These are phyloP conservation scores for Coronaproctus castanopsis DNA, from an alignment of 2,888 invertebrate species.

Conservation along the genomic window DNA sequence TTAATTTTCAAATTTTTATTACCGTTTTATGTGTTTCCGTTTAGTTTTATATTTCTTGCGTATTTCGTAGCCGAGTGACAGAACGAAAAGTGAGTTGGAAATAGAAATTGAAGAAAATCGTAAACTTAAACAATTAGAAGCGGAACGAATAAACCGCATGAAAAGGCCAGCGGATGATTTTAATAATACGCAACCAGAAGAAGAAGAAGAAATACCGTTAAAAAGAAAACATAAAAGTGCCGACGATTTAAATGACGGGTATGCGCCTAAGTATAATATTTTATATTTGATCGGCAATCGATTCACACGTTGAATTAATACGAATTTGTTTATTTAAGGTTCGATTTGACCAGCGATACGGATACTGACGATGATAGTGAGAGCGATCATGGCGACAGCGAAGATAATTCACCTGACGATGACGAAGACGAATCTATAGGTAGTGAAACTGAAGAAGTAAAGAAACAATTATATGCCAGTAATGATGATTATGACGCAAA, in stretches of 20 bases:
- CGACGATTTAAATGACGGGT: conserved; percentile 70
- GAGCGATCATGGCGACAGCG: conserved; percentile 17
- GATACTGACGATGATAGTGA: too few species aligned
- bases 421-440: conserved; percentile 26
- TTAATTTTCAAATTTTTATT: too few species aligned
- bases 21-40: too few species aligned
- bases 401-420: conserved; percentile 22
- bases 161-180: conserved; percentile 31
- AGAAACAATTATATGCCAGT: conserved; percentile 16
- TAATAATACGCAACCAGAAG: neutral
- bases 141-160: conserved; percentile 60
- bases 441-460: conserved; percentile 22
- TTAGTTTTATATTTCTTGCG: too few species aligned
- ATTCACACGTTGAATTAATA: too few species aligned
- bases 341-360: too few species aligned
- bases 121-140: conserved; percentile 54
- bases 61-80: conserved; percentile 55
- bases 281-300: too few species aligned
- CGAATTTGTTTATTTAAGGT: too few species aligned
- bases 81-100: conserved; percentile 64
- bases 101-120: conserved; percentile 57
- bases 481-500: conserved; percentile 18
- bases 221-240: conserved; percentile 45
- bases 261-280: too few species aligned
- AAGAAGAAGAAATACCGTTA: conserved; percentile 18